phyloP scores from a whole-genome alignment of 2,797 vertebrate species.

The Adrianichthys oophorus region DNA sequence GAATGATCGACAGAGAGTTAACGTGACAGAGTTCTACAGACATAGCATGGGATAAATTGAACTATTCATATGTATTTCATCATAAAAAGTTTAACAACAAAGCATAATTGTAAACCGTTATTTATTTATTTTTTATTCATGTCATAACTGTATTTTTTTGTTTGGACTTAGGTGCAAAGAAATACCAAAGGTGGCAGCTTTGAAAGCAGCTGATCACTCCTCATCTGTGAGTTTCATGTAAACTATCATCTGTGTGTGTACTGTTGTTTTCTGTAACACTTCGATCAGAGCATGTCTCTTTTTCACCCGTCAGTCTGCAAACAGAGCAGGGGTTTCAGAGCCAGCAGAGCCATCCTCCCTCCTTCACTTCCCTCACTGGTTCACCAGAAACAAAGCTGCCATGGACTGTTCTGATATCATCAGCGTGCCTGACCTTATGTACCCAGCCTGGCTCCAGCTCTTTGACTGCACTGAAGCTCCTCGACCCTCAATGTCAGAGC shows the following conservation, averaged over 20 bases:
- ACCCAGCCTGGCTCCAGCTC: conserved; percentile 47
- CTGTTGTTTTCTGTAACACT: too few relatives aligned
- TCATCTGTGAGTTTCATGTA: not conserved
- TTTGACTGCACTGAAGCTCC: conserved; percentile 18
- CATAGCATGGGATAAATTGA: too few relatives aligned
- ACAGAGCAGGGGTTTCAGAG: conserved; percentile 13
- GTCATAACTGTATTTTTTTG: too few relatives aligned
- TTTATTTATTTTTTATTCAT: too few relatives aligned
- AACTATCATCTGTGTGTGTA: too few relatives aligned
- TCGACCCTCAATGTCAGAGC: not conserved
- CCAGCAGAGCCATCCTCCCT: not conserved
- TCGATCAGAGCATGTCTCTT: too few relatives aligned
- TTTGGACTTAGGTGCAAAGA: conserved; percentile 13
- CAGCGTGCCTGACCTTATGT: conserved; percentile 34
- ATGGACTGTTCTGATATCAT: conserved; percentile 35
- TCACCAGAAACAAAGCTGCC: conserved; percentile 46
- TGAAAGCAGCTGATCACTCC: conserved; percentile 20
- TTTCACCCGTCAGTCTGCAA: conserved; percentile 12
- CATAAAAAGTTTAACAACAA: too few relatives aligned
- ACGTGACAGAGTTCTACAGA: too few relatives aligned
- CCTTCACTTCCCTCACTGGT: conserved; percentile 35
- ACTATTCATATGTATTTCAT: too few relatives aligned
- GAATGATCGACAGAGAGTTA: too few relatives aligned
- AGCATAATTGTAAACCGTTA: too few relatives aligned
- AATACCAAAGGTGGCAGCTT: not conserved